Evolutionary conservation across 2,797 vertebrate species (phyloP), one percentile per base, ranked within the genome.

Genomic region (Choloepus didactylus): DNA sequence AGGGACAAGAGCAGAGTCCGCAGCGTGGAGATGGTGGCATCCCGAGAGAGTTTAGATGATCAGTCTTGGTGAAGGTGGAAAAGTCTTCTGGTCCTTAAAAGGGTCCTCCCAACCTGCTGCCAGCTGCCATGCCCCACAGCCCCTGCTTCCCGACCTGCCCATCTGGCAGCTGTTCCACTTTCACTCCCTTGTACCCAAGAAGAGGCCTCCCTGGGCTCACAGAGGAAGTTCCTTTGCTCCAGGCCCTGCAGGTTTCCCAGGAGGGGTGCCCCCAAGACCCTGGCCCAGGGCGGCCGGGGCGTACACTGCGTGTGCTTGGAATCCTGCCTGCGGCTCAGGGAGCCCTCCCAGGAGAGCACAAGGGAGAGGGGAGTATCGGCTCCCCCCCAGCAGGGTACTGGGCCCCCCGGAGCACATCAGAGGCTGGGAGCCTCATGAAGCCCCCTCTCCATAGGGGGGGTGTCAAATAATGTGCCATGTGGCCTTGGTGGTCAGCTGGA

Each of bases 101-200:
- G 31, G 49, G 18, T 12, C 27, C 27, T 14, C 44, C 12, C 25
- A 41, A 41, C 21, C 29, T 19, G 66, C 66, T 18, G 29, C 41
- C 41, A 1, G 62, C 16, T 38, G 79, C 27, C 76, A 2, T 0
- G 0, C 19, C 41, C 62, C n/a, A 8, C 46, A 0, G 8, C 54
- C 18, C 66, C 49, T 73, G 46, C 44, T 35, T 46, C 29, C 70
- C 23, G 69, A 23, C 10, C 25, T 29, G 72, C 72, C 25, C 7
- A 12, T 21, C 70, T 27, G 41, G 35, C 72, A 29, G 5, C 70
- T 10, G 15, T 31, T 82, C 56, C 27, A 14, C 46, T 49, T 8
- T 18, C n/a, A 29, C 27, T 19, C 62, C 60, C 87, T 54, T 27
- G 38, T 29, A 46, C 35, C 29, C 35, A n/a, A 76, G 82, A 23